phyloP scores from a whole-genome alignment of 2,113 vertebrate species.

The Pollimyrus isidori region DNA sequence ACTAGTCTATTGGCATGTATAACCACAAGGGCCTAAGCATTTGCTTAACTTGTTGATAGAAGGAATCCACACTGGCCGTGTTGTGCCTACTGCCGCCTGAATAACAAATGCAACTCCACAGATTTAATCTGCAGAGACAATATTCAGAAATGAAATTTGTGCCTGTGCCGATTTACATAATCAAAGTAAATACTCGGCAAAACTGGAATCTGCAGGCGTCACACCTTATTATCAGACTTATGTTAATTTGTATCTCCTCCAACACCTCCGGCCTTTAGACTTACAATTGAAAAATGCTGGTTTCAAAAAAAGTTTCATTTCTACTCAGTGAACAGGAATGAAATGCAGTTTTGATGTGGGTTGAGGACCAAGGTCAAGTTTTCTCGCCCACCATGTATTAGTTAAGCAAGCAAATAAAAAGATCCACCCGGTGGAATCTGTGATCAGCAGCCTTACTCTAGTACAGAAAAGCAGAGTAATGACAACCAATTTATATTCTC shows the following conservation, averaged over 20 bases:
- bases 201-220: background rate
- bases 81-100: background rate
- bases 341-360: background rate
- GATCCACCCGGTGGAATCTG: background rate
- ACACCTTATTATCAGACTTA: background rate
- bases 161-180: background rate
- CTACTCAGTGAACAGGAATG: background rate
- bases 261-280: background rate
- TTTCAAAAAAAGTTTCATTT: background rate
- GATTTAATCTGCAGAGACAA: slow-evolving; percentile 4
- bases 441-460: background rate
- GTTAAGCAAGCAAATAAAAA: background rate
- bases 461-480: background rate
- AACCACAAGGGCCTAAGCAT: background rate
- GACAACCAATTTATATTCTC: background rate
- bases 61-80: background rate
- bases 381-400: background rate
- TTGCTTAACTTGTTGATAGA: background rate
- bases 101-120: background rate
- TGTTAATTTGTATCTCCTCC: background rate
- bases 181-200: background rate
- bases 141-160: background rate
- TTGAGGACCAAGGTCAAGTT: background rate
- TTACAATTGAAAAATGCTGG: background rate
- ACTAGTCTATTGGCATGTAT: background rate